Conservation (phyloP, 2,888 invertebrate genomes). For the Drosophila peninsularis region DNA sequence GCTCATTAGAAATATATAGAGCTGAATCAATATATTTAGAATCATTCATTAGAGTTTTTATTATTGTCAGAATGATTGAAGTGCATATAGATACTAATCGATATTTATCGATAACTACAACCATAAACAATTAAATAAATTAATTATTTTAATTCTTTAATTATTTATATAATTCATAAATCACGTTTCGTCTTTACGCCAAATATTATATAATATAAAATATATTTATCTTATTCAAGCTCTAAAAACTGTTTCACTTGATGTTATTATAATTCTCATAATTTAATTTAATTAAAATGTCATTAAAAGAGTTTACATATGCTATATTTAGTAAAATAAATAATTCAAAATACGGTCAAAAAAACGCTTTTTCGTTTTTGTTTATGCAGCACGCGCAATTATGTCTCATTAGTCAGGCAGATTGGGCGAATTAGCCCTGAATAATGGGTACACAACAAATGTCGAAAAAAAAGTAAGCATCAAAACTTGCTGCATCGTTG, state of each 20-base stretch:
- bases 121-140: no score
- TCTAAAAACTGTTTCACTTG: neutral
- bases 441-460: slow-evolving; percentile 24
- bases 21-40: no score
- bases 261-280: neutral
- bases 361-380: neutral
- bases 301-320: neutral
- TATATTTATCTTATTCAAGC: neutral
- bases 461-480: slow-evolving; percentile 6
- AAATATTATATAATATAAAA: neutral
- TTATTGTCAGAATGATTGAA: no score
- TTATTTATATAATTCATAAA: no score
- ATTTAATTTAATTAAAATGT: neutral
- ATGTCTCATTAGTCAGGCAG: slow-evolving; percentile 38
- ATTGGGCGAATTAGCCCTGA: slow-evolving; percentile 40
- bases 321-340: slow-evolving; percentile 1
- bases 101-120: no score
- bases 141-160: no score
- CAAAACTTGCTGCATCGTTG: slow-evolving; percentile 52
- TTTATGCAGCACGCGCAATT: slow-evolving; percentile 16
- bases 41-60: no score
- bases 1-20: no score
- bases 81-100: no score
- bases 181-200: no score
- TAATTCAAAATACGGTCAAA: neutral